phyloP scores from a whole-genome alignment of 2,797 vertebrate species.

The Leptoclinus maculatus region DNA sequence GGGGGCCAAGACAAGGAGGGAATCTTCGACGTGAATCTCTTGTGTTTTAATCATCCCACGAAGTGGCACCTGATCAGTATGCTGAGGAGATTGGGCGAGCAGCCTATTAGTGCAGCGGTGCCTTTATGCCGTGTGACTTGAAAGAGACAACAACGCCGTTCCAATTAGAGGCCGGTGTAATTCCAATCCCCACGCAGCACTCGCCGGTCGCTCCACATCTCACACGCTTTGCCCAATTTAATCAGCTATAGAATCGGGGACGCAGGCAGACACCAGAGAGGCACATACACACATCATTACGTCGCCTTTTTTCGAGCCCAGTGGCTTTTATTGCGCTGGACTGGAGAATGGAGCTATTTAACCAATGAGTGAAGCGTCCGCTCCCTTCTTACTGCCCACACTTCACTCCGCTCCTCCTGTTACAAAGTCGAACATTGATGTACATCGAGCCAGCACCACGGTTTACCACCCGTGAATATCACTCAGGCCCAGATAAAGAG shows the following conservation, averaged over 20 bases:
- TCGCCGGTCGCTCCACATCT: conserved; percentile 62
- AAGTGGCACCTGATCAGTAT: conserved; percentile 74
- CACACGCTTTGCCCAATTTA: conserved; percentile 68
- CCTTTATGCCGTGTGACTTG: conserved; percentile 70
- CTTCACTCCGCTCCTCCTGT: conserved; percentile 57
- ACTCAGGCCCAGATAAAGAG: conserved; percentile 41
- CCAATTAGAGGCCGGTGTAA: conserved; percentile 72
- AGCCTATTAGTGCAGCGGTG: conserved; percentile 64
- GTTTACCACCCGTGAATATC: conserved; percentile 55
- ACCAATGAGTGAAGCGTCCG: conserved; percentile 59
- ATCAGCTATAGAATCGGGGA: conserved; percentile 68
- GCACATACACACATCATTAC: conserved; percentile 67
- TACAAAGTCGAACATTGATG: conserved; percentile 59
- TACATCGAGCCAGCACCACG: conserved; percentile 38
- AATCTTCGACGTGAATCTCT: conserved; percentile 51
- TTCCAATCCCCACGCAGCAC: conserved; percentile 55
- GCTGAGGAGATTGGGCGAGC: conserved; percentile 67
- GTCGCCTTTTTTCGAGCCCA: conserved; percentile 66
- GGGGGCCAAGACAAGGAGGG: conserved; percentile 38
- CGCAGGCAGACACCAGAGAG: conserved; percentile 19
- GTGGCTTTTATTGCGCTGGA: conserved; percentile 63
- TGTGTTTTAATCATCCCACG: conserved; percentile 69
- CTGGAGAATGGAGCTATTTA: conserved; percentile 65
- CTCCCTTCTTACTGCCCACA: conserved; percentile 51
- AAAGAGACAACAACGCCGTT: conserved; percentile 72